These are phyloP conservation scores for Agapostemon virescens DNA, from an alignment of 2,888 invertebrate species.

Conservation along the genomic window DNA sequence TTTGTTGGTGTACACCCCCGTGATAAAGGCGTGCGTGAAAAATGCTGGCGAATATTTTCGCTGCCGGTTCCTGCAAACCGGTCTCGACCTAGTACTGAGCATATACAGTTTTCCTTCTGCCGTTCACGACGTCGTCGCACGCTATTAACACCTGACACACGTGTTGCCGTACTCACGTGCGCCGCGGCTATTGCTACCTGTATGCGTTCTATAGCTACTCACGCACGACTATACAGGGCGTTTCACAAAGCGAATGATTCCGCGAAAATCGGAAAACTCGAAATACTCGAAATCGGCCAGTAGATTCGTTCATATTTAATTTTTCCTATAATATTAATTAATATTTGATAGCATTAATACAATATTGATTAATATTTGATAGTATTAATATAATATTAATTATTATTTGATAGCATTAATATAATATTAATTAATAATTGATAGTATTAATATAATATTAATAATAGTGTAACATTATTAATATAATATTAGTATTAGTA, in stretches of 20 bases:
- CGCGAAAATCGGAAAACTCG: too few species aligned
- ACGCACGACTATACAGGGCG: constrained; percentile 3
- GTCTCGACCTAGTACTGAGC: constrained; percentile 8
- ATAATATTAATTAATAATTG: too few species aligned
- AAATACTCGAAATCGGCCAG: too few species aligned
- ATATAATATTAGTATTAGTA: too few species aligned
- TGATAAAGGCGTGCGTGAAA: not conserved
- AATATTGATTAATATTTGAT: too few species aligned
- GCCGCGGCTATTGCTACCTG: constrained; percentile 28
- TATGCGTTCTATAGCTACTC: constrained; percentile 9
- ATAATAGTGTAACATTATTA: too few species aligned
- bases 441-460: too few species aligned
- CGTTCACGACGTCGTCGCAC: constrained; percentile 6
- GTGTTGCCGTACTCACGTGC: constrained; percentile 50
- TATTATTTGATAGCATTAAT: too few species aligned
- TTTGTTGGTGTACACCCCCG: not conserved
- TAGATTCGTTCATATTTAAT: too few species aligned
- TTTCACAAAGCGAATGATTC: not conserved
- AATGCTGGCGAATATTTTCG: constrained; percentile 4
- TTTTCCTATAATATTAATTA: too few species aligned
- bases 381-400: too few species aligned
- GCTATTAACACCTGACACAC: constrained; percentile 31
- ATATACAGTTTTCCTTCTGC: not conserved
- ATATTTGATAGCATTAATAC: too few species aligned
- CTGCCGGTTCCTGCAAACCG: constrained; percentile 10